These are phyloP conservation scores for Paedocypris sp. DNA, from an alignment of 2,113 vertebrate genomes.

Conservation along the genomic window DNA sequence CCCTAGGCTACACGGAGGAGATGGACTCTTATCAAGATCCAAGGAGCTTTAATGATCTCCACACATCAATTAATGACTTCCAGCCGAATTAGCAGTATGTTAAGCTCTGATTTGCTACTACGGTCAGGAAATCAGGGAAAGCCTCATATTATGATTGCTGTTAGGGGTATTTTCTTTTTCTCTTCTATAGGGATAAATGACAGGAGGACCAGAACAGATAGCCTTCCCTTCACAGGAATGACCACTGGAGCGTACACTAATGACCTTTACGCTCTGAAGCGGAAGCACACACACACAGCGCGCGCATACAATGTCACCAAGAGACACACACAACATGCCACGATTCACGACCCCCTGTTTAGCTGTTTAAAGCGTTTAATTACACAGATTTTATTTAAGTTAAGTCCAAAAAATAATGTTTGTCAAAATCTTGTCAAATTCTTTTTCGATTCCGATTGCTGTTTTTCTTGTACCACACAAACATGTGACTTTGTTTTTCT, in stretches of 20 bases:
- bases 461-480: too few species aligned
- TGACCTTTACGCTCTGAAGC: conserved; percentile 38
- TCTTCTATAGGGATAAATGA: conserved; percentile 31
- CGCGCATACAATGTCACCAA: not conserved
- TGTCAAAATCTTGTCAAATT: too few species aligned
- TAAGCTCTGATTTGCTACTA: conserved; percentile 26
- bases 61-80: conserved; percentile 25
- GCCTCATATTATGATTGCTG: not conserved
- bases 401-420: too few species aligned
- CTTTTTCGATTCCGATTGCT: too few species aligned
- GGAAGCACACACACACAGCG: conserved; percentile 32
- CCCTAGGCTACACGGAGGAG: not conserved
- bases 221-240: conserved; percentile 16
- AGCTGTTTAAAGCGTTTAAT: too few species aligned
- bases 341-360: too few species aligned
- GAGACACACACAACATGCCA: not conserved
- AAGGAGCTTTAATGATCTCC: conserved; percentile 11
- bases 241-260: conserved; percentile 37
- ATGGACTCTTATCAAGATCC: conserved; percentile 13
- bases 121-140: conserved; percentile 5
- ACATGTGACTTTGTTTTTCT: not conserved
- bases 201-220: conserved; percentile 13
- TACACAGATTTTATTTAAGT: too few species aligned
- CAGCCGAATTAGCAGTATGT: conserved; percentile 22
- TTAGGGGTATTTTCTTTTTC: not conserved